Percentiles rank a stretch among this genome's conserved stretches.
phyloP scores from a whole-genome alignment of 2,797 vertebrate species.

The Cossypha heuglini region DNA sequence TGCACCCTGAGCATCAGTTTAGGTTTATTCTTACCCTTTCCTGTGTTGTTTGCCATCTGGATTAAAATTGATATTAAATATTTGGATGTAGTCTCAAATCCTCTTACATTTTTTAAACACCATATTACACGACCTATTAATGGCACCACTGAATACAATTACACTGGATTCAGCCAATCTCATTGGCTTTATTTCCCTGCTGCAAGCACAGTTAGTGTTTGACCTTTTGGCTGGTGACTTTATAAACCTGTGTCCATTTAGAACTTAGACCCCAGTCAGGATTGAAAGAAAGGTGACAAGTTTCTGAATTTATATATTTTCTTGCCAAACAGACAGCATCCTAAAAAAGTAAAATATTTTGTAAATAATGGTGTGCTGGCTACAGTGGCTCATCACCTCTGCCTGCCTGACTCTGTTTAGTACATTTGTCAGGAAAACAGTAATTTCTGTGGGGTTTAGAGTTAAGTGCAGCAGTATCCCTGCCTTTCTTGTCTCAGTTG shows the following conservation, averaged over 20 bases:
- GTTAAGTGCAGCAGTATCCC: neutral
- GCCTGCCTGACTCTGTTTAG: accelerated
- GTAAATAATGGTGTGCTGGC: no score
- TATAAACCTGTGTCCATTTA: neutral
- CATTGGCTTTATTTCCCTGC: neutral
- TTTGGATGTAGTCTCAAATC: neutral
- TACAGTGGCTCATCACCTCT: neutral
- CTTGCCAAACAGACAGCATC: neutral
- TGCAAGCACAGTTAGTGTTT: neutral
- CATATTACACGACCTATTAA: neutral
- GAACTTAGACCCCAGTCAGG: neutral
- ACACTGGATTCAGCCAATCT: neutral
- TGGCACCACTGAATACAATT: neutral
- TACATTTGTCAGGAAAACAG: neutral
- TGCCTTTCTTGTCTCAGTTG: neutral
- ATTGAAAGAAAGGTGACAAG: neutral
- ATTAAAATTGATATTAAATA: constrained; percentile 20
- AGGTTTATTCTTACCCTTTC: neutral
- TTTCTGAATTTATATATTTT: neutral
- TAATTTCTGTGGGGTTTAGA: neutral
- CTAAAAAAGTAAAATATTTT: neutral
- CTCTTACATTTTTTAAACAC: neutral
- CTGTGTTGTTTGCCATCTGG: constrained; percentile 2
- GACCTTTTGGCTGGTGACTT: neutral
- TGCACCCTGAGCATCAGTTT: neutral